phyloP scores from a whole-genome alignment of 2,888 invertebrate genomes.

The Drosophila planitibia region DNA sequence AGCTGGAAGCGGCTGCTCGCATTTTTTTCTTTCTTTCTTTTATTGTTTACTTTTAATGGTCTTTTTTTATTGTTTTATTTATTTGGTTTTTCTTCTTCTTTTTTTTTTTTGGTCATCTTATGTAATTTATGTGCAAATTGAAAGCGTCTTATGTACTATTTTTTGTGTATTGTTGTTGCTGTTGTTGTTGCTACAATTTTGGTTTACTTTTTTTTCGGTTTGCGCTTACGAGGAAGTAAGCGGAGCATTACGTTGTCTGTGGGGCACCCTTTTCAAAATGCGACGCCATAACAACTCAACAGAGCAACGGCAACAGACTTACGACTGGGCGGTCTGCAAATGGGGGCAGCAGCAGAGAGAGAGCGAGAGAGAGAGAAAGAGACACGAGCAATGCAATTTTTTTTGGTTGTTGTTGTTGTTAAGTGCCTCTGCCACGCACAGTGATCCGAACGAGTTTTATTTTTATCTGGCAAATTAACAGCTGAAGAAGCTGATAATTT shows the following conservation, averaged over 20 bases:
- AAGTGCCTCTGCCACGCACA: conserved; percentile 51
- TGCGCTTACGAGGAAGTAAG: conserved; percentile 72
- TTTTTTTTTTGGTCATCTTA: conserved; percentile 59
- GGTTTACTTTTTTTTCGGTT: conserved; percentile 20
- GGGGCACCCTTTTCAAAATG: conserved; percentile 67
- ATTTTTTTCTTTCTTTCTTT: conserved; percentile 9
- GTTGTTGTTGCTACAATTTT: conserved; percentile 13
- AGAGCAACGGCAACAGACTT: conserved; percentile 25
- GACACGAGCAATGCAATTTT: conserved; percentile 44
- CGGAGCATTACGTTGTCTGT: conserved; percentile 74
- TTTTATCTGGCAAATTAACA: neutral
- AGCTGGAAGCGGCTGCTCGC: conserved; percentile 18
- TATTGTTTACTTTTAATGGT: conserved; percentile 37
- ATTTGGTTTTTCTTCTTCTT: neutral
- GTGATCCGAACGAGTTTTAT: conserved; percentile 50
- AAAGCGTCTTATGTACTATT: conserved; percentile 52
- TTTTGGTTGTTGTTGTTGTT: neutral
- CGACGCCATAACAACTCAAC: conserved; percentile 54
- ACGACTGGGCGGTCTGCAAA: conserved; percentile 5
- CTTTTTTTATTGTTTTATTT: conserved; percentile 35
- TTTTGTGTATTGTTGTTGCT: conserved; percentile 1
- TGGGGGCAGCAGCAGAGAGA: conserved; percentile 1
- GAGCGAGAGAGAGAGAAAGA: conserved; percentile 2
- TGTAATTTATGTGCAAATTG: conserved; percentile 80
- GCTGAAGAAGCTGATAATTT: conserved; percentile 6